Base-by-base conservation (phyloP, 2,888 invertebrate genomes). In the Polia nebulosa region DNA sequence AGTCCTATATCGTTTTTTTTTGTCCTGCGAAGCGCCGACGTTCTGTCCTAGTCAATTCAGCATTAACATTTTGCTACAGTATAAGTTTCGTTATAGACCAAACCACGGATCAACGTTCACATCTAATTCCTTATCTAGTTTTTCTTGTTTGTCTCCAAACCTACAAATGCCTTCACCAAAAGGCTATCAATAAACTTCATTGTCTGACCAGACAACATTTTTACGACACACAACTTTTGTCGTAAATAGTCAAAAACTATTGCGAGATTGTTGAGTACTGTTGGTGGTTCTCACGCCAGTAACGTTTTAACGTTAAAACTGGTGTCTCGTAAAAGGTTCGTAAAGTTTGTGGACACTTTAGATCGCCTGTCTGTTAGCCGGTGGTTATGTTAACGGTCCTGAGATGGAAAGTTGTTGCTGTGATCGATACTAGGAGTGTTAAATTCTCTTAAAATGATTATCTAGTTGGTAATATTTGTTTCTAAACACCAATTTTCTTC, bases 151-250 rank as follows among this genome's bases (percentile, higher is more conserved):
- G 32, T 39, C 13, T 67, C 13, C 27, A 9, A 64, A 25, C 11
- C 9, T 0, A 51, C 15, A 39, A 76, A 47, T 22, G 3, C 29
- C 6, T 29, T 49, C 22, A 66, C 44, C 25, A 15, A 51, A 58
- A 59, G 17, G 5, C 51, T 34, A 65, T 65, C 72, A 62, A 80
- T 81, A 75, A 72, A 65, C 66, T 67, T 68, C 60, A 76, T 75
- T 71, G 65, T 57, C 61, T 49, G 62, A 61, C 47, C 47, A 47
- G 66, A 60, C 49, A 74, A 66, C 69, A 82, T 70, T 85, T 85
- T 86, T 86, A 86, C 80, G 79, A 68, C 52, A 15, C 7, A 41
- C 65, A 85, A 86, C 71, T 85, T 84, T 74, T 13, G 69, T 78
- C 65, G 79, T 84, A 81, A 87, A 76, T 70, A 65, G 57, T 71